These are phyloP conservation scores for Platycheirus rosarum DNA, from an alignment of 2,888 invertebrate species.

Conservation along the genomic window DNA sequence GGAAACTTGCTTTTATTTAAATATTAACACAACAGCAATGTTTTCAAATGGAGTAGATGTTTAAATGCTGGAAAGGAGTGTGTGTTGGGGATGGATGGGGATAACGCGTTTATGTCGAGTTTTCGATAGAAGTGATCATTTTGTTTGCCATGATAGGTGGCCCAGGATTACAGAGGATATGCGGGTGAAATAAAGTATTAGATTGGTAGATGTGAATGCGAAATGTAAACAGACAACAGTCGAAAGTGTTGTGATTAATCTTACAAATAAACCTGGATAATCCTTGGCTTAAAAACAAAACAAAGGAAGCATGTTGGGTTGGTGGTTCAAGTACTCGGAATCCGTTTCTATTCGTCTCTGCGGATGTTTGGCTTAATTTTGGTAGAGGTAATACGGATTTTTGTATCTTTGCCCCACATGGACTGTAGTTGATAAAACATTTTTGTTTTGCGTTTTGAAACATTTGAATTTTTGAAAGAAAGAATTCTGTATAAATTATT, in stretches of 20 bases:
- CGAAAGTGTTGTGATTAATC: slow-evolving; percentile 41
- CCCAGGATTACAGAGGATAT: slow-evolving; percentile 40
- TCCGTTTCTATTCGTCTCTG: background rate
- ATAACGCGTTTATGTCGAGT: slow-evolving; percentile 30
- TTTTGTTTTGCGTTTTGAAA: no score
- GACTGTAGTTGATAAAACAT: no score
- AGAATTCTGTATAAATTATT: no score
- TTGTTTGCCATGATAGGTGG: slow-evolving; percentile 18
- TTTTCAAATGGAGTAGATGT: slow-evolving; percentile 25
- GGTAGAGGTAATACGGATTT: background rate
- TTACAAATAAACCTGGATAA: slow-evolving; percentile 37
- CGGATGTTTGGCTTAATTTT: background rate
- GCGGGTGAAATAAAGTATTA: slow-evolving; percentile 66
- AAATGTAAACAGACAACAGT: slow-evolving; percentile 48
- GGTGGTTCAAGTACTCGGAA: slow-evolving; percentile 19
- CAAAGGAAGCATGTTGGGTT: slow-evolving; percentile 9
- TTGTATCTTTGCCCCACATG: no score
- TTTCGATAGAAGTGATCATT: slow-evolving; percentile 58
- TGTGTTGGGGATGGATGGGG: slow-evolving; percentile 5
- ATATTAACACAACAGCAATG: slow-evolving; percentile 62
- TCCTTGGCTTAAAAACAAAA: background rate
- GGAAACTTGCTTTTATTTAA: slow-evolving; percentile 66
- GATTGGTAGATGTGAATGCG: slow-evolving; percentile 48
- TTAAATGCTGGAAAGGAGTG: background rate
- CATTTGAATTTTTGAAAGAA: no score